A percentile compares a stretch with the other conserved stretches of the same genome.
Conservation (phyloP, 2,113 vertebrate species). For the Pseudorasbora parva region DNA sequence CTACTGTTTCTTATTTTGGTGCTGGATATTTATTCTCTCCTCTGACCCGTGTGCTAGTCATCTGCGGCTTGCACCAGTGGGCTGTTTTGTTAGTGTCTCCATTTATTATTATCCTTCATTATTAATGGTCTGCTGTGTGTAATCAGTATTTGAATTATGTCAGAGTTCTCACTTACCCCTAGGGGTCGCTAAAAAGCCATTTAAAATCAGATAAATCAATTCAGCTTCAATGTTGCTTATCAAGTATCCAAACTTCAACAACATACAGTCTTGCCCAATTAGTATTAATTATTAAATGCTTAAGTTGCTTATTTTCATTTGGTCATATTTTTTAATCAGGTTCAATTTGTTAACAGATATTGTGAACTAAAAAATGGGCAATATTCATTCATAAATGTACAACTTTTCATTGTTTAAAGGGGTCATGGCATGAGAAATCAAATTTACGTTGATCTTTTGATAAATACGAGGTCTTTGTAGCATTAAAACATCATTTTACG, state of each 20-base stretch:
- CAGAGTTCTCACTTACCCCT: background rate
- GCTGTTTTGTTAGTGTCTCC: background rate
- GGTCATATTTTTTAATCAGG: background rate
- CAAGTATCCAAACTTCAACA: background rate
- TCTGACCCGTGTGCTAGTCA: background rate
- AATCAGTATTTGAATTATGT: background rate
- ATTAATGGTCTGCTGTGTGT: background rate
- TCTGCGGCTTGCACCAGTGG: background rate
- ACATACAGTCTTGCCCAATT: background rate
- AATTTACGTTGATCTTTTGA: too few species aligned
- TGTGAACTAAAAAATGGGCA: background rate
- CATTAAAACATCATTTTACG: too few species aligned
- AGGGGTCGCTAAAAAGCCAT: background rate
- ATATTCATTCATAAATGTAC: background rate
- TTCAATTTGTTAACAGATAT: background rate
- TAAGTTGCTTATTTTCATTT: background rate
- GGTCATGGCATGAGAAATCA: too few species aligned
- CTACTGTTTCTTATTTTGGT: conserved; percentile 13
- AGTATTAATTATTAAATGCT: background rate
- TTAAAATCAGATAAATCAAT: background rate
- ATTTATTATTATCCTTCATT: background rate
- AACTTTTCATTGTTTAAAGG: too few species aligned
- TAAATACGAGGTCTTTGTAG: too few species aligned
- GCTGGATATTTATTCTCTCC: background rate
- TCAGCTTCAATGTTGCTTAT: background rate